A percentile compares a stretch with the other conserved stretches of the same genome.
Conservation (phyloP, 2,113 vertebrate genomes). For the Indicator indicator region DNA sequence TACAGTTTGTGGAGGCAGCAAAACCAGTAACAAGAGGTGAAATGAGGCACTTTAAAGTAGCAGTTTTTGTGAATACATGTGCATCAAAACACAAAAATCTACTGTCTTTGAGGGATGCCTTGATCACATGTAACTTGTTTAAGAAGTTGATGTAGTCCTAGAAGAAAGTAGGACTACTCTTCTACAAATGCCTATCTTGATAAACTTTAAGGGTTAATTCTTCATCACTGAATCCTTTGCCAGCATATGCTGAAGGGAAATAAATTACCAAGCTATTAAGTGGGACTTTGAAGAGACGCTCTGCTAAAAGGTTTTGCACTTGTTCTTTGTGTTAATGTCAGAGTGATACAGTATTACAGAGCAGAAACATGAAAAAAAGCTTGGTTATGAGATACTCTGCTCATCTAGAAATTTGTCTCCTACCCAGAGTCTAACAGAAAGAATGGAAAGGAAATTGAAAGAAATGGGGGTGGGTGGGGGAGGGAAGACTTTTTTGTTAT, state of each 20-base stretch:
- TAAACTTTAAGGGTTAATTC: not conserved
- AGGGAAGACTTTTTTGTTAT: not conserved
- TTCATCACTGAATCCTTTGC: constrained; percentile 15
- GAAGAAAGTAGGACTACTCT: not conserved
- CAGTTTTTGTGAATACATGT: not conserved
- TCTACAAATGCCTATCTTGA: constrained; percentile 15
- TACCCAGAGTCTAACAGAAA: not conserved
- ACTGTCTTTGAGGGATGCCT: not conserved
- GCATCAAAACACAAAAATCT: not conserved
- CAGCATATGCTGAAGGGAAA: constrained; percentile 16
- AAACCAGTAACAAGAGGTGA: not conserved
- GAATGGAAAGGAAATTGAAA: not conserved
- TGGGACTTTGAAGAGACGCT: constrained; percentile 36
- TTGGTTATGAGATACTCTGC: constrained; percentile 11
- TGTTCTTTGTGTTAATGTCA: constrained; percentile 26
- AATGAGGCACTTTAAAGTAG: not conserved
- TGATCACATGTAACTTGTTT: not conserved
- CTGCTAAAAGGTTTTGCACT: constrained; percentile 45
- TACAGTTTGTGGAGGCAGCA: not conserved
- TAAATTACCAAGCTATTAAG: constrained; percentile 49
- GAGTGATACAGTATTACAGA: constrained; percentile 10
- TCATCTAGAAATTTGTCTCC: not conserved
- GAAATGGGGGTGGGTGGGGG: too few relatives aligned
- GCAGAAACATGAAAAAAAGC: constrained; percentile 16
- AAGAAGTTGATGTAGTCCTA: constrained; percentile 1